Percentiles rank a stretch among this genome's conserved stretches.
Evolutionary conservation across 2,888 invertebrate genomes (phyloP).

Genomic region (Cloeon dipterum): DNA sequence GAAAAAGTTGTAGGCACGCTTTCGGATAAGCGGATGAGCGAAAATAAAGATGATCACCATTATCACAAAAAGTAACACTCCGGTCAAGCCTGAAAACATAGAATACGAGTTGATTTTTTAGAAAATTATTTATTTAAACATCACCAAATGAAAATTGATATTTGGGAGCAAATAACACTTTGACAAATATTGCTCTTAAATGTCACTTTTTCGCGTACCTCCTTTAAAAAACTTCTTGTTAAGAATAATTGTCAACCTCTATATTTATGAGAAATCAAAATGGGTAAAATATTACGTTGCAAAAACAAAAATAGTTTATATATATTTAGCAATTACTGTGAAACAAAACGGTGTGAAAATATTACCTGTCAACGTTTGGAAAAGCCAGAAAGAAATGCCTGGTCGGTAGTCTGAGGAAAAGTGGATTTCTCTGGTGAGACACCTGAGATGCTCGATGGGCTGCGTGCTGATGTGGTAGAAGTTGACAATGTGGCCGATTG

Average conservation of each 20-base stretch:
- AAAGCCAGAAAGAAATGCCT: conserved; percentile 87
- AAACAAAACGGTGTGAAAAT: not conserved
- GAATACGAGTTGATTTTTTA: too few relatives aligned
- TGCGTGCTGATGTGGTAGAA: conserved; percentile 95
- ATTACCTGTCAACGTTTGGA: conserved; percentile 83
- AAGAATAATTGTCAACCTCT: too few relatives aligned
- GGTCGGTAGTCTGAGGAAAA: conserved; percentile 87
- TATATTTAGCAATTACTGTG: not conserved
- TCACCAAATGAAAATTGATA: too few relatives aligned
- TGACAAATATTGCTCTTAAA: not conserved
- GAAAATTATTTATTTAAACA: too few relatives aligned
- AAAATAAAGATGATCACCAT: conserved; percentile 95
- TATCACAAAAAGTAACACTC: conserved; percentile 65
- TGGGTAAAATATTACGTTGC: not conserved
- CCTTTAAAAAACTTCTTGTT: too few relatives aligned
- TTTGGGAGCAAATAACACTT: not conserved
- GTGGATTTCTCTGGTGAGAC: conserved; percentile 79
- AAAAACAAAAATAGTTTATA: not conserved
- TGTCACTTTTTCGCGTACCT: too few relatives aligned
- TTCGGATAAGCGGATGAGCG: conserved; percentile 77
- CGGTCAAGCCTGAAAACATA: conserved; percentile 44
- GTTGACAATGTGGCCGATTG: conserved; percentile 87
- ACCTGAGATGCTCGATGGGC: conserved; percentile 73
- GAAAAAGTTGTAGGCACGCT: conserved; percentile 86
- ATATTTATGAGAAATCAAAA: not conserved